These are phyloP conservation scores for Stratiomys singularior DNA, from an alignment of 2,888 invertebrate genomes.

Conservation along the genomic window DNA sequence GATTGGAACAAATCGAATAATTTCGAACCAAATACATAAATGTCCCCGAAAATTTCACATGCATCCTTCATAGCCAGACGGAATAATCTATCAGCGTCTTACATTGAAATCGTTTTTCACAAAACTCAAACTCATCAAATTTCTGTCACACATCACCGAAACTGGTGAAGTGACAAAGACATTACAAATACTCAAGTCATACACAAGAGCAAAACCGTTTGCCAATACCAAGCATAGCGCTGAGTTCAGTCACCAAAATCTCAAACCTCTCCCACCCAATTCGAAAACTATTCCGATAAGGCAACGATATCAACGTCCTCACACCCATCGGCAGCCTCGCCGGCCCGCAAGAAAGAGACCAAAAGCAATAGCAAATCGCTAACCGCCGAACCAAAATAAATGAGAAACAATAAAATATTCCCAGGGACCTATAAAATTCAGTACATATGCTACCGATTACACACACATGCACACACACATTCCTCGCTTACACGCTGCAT, in stretches of 20 bases:
- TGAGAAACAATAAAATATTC: constrained; percentile 51
- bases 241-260: not conserved
- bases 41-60: too few relatives aligned
- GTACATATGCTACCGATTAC: constrained; percentile 52
- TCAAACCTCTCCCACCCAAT: not conserved
- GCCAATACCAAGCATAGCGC: not conserved
- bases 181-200: constrained; percentile 1
- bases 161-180: constrained; percentile 34
- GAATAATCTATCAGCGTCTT: too few relatives aligned
- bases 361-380: constrained; percentile 38
- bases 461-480: constrained; percentile 29
- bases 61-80: too few relatives aligned
- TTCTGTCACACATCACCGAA: constrained; percentile 16
- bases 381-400: constrained; percentile 48
- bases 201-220: not conserved
- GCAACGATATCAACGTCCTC: not conserved
- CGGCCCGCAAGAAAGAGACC: constrained; percentile 43
- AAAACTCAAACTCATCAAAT: too few relatives aligned
- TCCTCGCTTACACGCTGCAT: not conserved
- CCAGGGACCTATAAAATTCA: constrained; percentile 51
- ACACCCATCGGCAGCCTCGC: not conserved
- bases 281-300: not conserved
- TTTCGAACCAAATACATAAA: too few relatives aligned
- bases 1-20: too few relatives aligned
- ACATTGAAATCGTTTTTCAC: too few relatives aligned